A percentile compares a stretch with the other conserved stretches of the same genome.
phyloP scores from a whole-genome alignment of 2,888 invertebrate genomes.

The Mythimna vitellina region DNA sequence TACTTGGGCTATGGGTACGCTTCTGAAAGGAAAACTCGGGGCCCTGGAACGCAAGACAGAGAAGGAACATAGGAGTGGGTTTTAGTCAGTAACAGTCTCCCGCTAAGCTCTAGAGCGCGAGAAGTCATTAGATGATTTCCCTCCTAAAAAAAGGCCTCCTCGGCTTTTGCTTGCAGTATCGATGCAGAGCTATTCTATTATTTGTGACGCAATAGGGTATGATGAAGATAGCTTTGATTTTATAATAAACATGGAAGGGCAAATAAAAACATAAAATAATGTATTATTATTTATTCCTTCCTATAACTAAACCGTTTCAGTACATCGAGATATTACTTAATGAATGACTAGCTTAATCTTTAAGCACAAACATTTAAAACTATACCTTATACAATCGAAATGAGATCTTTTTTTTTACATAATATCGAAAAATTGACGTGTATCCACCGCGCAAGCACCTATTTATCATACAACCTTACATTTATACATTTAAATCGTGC shows the following conservation, averaged over 20 bases:
- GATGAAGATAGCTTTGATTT: too few species aligned
- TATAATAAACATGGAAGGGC: not conserved
- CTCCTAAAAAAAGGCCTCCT: too few species aligned
- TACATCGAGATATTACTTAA: slow-evolving; percentile 85
- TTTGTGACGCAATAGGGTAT: too few species aligned
- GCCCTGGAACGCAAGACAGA: too few species aligned
- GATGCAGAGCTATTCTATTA: too few species aligned
- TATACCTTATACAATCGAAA: slow-evolving; percentile 76
- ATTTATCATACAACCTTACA: slow-evolving; percentile 87
- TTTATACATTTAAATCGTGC: slow-evolving; percentile 75
- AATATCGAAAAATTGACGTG: slow-evolving; percentile 86
- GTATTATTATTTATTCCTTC: slow-evolving; percentile 78
- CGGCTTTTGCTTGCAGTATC: too few species aligned
- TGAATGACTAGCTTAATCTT: slow-evolving; percentile 82
- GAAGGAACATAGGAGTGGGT: too few species aligned
- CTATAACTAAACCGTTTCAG: slow-evolving; percentile 85
- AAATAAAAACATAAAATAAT: slow-evolving; percentile 35
- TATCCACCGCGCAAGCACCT: slow-evolving; percentile 89
- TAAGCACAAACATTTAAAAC: slow-evolving; percentile 84
- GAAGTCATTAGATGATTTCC: too few species aligned
- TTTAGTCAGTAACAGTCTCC: too few species aligned
- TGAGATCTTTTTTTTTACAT: slow-evolving; percentile 76
- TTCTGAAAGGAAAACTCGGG: too few species aligned
- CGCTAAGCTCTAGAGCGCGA: too few species aligned
- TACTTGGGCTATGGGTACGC: too few species aligned